These are phyloP conservation scores for Lophura nycthemera DNA, from an alignment of 2,113 vertebrate species.

Conservation along the genomic window DNA sequence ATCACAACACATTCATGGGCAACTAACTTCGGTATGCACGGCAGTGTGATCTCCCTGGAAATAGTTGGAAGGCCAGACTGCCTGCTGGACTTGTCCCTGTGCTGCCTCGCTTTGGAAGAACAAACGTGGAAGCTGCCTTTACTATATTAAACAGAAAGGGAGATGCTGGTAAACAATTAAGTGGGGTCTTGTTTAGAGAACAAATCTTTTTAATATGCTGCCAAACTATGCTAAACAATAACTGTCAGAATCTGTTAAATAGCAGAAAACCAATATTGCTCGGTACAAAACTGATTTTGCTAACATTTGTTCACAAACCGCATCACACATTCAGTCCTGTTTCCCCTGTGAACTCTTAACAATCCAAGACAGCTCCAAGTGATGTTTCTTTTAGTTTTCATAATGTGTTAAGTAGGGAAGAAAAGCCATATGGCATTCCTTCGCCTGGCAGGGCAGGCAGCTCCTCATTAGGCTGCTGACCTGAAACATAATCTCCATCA, in stretches of 20 bases:
- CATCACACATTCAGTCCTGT: background rate
- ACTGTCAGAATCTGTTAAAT: background rate
- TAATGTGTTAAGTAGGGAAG: background rate
- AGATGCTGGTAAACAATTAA: constrained; percentile 9
- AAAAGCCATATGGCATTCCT: constrained; percentile 55
- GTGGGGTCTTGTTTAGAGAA: constrained; percentile 5
- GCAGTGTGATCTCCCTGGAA: background rate
- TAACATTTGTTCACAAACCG: background rate
- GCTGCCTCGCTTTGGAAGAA: background rate
- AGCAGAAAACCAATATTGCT: background rate
- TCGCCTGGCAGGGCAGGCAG: background rate
- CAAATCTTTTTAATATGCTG: background rate
- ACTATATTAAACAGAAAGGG: background rate
- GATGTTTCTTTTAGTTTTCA: constrained; percentile 33
- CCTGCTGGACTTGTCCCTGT: background rate
- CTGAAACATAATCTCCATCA: constrained; percentile 7
- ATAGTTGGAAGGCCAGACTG: background rate
- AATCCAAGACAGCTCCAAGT: background rate
- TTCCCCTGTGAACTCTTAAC: background rate
- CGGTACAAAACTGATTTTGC: background rate
- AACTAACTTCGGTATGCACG: background rate
- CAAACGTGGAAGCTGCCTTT: background rate
- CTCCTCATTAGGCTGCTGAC: constrained; percentile 46
- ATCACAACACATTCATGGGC: background rate
- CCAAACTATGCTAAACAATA: background rate